Conservation (phyloP, 2,797 vertebrate genomes). For the Amblyraja radiata region DNA sequence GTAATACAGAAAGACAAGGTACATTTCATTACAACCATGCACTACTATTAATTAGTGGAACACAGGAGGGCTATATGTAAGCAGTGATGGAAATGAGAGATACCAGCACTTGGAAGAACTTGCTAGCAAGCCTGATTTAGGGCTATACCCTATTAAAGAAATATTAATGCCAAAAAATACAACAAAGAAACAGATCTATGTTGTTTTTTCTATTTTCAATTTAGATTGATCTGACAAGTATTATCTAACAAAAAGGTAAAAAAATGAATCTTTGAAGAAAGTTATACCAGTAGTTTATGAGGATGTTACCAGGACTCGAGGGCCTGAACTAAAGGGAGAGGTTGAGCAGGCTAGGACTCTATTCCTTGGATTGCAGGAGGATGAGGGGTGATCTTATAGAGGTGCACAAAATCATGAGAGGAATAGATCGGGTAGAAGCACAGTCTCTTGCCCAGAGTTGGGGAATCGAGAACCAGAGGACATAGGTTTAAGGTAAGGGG, state of each 20-base stretch:
- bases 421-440: no score
- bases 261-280: background rate
- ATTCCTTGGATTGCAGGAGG: no score
- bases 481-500: no score
- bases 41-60: background rate
- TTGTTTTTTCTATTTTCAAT: background rate
- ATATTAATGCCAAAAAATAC: background rate
- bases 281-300: background rate
- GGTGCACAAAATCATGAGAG: no score
- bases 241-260: background rate
- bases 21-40: background rate
- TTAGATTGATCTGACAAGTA: background rate
- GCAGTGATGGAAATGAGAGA: no score
- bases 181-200: background rate
- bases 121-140: background rate
- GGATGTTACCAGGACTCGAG: no score
- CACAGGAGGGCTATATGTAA: background rate
- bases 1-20: background rate
- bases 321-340: no score
- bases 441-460: no score
- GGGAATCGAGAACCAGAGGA: no score
- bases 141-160: no score
- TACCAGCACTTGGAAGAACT: background rate
- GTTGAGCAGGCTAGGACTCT: no score
- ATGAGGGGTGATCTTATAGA: no score